Base-by-base conservation (phyloP, 2,113 vertebrate genomes). In the Spea multiplicata region DNA sequence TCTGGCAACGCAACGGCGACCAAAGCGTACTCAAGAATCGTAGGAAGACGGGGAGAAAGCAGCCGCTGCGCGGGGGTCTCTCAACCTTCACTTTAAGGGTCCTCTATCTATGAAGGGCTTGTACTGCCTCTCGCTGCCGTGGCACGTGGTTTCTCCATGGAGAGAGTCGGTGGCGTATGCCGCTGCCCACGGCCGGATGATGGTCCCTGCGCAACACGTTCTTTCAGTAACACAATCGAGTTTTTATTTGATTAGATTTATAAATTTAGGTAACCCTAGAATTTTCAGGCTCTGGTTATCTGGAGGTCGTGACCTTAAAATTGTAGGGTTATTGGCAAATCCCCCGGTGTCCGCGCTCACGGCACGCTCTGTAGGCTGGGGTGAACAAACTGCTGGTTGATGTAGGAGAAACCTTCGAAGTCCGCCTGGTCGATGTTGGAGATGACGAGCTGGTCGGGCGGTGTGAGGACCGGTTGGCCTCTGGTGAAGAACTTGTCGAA, bases 401-500 rank as follows among this genome's bases (percentile, higher is more conserved):
- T 89, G 48, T 89, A 99, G 2, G 97, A 98, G 91, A 99, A 99
- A 66, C 97, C 97, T 17, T 96, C 95, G 0, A 99, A 99, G 87
- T 99, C 97, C 49, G 93, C 91, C 89, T 99, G 97, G 91, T 99
- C 97, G 73, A 99, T 96, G 91, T 99, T 99, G 75, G 97, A 91
- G 49, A 99, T 98, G 91, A 99, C 96, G 87, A 99, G 91, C 87
- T 99, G 96, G 85, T 99, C 97, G 0, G 97, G 96, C 0, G 97
- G 97, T 0, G 97, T 99, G 84, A 99, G 80, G 85, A 99, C 95
- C 0, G 97, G 97, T 81, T 98, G 97, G 13, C 96, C 96, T 73
- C 97, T 93, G 0, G 97, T 99, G 86, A 99, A 99, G 88, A 99
- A 99, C 84, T 99, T 99, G 86, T 99, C 97, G 0, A 99, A 99